These are phyloP conservation scores for Rhynchotus rufescens DNA, from an alignment of 2,797 vertebrate genomes.

Conservation along the genomic window DNA sequence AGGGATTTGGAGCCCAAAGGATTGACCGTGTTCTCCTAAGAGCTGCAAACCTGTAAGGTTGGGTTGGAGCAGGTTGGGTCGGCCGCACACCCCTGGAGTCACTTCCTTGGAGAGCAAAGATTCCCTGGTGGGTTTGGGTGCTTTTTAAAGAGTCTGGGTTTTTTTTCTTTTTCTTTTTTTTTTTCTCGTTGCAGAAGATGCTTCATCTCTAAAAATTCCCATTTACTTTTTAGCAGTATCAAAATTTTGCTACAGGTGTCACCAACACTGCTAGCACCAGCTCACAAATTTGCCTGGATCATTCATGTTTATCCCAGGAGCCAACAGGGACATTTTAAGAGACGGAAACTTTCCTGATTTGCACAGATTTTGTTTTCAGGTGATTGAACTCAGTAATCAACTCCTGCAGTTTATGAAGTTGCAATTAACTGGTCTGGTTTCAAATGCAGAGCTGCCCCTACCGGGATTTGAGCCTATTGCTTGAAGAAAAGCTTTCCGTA, in stretches of 20 bases:
- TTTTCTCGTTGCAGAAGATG: background rate
- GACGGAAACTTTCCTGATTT: background rate
- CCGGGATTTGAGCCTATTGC: conserved; percentile 22
- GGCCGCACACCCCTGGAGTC: accelerated
- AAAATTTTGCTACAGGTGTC: background rate
- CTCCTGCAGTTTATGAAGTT: background rate
- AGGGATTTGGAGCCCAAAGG: background rate
- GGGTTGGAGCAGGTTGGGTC: too few relatives aligned
- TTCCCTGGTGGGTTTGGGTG: background rate
- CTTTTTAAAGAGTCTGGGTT: background rate
- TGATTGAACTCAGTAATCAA: background rate
- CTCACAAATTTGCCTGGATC: background rate
- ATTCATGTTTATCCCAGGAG: background rate
- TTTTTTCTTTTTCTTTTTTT: background rate
- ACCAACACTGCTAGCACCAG: background rate
- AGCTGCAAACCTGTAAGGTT: background rate
- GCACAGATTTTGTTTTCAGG: background rate
- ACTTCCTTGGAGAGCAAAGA: background rate
- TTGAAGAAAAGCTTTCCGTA: background rate
- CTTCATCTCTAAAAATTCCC: background rate
- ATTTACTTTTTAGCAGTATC: background rate
- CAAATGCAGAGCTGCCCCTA: background rate
- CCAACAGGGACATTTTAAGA: background rate
- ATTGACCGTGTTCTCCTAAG: accelerated
- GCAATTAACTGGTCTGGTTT: conserved; percentile 28